A percentile compares a stretch with the other conserved stretches of the same genome.
phyloP scores from a whole-genome alignment of 2,113 vertebrate genomes.

The Odontophorus gujanensis region DNA sequence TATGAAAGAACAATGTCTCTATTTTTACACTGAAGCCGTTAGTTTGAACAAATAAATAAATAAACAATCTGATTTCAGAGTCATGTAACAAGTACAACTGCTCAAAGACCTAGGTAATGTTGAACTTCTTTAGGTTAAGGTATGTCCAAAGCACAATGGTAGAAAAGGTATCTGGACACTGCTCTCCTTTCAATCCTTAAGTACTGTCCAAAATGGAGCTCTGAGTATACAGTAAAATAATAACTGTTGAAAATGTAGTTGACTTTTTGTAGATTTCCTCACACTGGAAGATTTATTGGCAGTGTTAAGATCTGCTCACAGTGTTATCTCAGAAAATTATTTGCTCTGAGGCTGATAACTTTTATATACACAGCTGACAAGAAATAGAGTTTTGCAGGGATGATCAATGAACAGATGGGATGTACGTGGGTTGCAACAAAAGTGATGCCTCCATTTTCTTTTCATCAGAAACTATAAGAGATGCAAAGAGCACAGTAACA shows the following conservation, averaged over 20 bases:
- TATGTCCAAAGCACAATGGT: neutral
- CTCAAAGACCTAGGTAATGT: neutral
- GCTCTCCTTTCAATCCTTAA: neutral
- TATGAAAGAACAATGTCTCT: neutral
- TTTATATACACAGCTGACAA: neutral
- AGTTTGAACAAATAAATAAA: neutral
- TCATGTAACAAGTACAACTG: neutral
- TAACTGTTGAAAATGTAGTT: neutral
- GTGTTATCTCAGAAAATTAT: neutral
- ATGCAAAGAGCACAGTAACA: no score
- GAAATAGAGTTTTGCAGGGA: neutral
- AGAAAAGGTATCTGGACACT: neutral
- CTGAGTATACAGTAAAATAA: neutral
- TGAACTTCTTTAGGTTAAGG: neutral
- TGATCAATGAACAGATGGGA: neutral
- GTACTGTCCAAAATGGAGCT: neutral
- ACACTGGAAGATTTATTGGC: neutral
- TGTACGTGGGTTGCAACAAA: no score
- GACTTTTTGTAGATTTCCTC: neutral
- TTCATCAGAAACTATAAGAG: no score
- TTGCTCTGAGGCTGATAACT: neutral
- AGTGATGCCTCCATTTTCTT: no score
- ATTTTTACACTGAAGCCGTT: neutral
- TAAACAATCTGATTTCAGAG: neutral
- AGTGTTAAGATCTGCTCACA: neutral